Percentiles rank a stretch among this genome's conserved stretches.
phyloP scores from a whole-genome alignment of 1,140 invertebrate genomes.

The Wasmannia auropunctata region DNA sequence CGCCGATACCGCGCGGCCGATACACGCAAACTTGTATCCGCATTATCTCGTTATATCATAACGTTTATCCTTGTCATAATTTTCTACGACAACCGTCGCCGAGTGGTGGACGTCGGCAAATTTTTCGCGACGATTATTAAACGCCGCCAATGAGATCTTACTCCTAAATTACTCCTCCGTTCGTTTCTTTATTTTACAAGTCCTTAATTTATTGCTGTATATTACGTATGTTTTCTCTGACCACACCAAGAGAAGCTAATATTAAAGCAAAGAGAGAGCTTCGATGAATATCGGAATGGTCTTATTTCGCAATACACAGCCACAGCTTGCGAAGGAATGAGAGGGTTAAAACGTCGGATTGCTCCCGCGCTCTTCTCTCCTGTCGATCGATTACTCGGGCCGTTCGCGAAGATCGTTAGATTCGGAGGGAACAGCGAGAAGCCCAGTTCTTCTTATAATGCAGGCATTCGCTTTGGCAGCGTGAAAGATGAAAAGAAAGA shows the following conservation, averaged over 20 bases:
- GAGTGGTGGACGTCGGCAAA: conserved; percentile 20
- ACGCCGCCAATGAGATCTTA: not conserved
- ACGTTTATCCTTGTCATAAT: conserved; percentile 40
- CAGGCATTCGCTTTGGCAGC: conserved; percentile 68
- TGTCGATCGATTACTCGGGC: conserved; percentile 53
- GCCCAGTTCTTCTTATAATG: conserved; percentile 65
- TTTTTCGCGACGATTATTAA: not conserved
- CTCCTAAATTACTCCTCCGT: not conserved
- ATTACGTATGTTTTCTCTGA: not conserved
- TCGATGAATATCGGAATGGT: not conserved
- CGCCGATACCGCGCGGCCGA: conserved; percentile 45
- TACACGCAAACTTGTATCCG: conserved; percentile 21
- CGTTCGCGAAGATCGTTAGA: conserved; percentile 56
- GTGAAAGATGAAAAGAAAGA: conserved; percentile 58
- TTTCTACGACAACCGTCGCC: conserved; percentile 20
- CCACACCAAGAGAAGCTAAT: not conserved
- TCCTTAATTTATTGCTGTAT: not conserved
- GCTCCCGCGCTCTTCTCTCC: conserved; percentile 36
- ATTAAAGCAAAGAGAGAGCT: not conserved
- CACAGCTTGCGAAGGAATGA: not conserved
- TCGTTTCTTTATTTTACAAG: not conserved
- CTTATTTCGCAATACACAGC: conserved; percentile 15
- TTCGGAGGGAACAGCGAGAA: conserved; percentile 44
- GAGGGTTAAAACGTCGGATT: conserved; percentile 39
- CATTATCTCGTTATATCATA: conserved; percentile 49